Evolutionary conservation across 2,888 invertebrate species (phyloP).

Genomic region (Polydesmus complanatus): DNA sequence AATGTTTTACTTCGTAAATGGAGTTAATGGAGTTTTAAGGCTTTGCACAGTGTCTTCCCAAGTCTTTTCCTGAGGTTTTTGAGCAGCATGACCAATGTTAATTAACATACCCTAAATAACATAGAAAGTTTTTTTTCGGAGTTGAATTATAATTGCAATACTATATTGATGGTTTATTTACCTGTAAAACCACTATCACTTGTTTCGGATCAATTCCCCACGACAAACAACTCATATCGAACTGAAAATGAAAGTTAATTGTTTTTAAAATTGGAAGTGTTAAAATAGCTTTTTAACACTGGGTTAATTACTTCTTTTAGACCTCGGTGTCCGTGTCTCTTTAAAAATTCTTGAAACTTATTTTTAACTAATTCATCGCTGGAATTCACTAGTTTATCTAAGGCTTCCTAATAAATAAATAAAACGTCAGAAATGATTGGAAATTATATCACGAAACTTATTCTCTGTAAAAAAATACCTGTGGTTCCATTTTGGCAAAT

Average conservation of each 20-base stretch:
- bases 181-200: constrained; percentile 49
- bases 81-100: neutral
- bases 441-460: neutral
- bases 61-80: neutral
- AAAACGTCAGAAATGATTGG: neutral
- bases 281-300: no score
- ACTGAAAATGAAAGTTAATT: constrained; percentile 35
- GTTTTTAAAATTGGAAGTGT: neutral
- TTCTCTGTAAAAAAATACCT: neutral
- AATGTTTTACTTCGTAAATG: neutral
- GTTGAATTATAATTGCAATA: no score
- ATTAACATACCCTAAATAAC: neutral
- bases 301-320: constrained; percentile 36
- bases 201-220: constrained; percentile 49
- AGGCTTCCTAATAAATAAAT: neutral
- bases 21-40: neutral
- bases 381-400: constrained; percentile 42
- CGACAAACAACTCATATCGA: constrained; percentile 49
- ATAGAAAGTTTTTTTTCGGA: no score
- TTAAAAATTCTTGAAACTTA: constrained; percentile 44
- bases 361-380: constrained; percentile 35
- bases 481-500: neutral
- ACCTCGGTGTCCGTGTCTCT: constrained; percentile 53
- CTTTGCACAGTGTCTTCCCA: neutral
- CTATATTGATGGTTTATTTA: constrained; percentile 19